Evolutionary conservation across 2,797 vertebrate species (phyloP).

Genomic region (Sus cebifrons): DNA sequence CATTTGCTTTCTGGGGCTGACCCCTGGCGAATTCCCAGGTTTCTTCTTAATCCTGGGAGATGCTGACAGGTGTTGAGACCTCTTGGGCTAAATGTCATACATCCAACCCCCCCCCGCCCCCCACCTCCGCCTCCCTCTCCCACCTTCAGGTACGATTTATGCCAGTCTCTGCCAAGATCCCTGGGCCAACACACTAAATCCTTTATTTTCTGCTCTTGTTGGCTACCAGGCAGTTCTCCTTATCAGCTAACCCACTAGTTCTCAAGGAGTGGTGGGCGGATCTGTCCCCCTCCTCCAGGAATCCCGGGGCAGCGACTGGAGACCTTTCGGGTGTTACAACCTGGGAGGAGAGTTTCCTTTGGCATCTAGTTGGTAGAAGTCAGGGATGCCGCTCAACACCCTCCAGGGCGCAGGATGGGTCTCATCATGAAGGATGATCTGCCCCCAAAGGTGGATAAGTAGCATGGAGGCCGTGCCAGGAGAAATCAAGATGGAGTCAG

Average conservation of each 20-base stretch:
- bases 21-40: not conserved
- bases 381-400: rapidly evolving
- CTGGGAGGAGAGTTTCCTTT: not conserved
- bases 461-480: not conserved
- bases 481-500: not conserved
- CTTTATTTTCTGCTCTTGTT: not conserved
- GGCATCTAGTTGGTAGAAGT: not conserved
- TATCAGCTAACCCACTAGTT: too few relatives aligned
- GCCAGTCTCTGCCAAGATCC: not conserved
- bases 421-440: rapidly evolving
- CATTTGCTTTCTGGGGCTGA: not conserved
- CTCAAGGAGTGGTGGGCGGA: not conserved
- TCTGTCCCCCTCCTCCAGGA: not conserved
- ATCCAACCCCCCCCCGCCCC: too few relatives aligned
- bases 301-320: not conserved
- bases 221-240: not conserved
- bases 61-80: not conserved
- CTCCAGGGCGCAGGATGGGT: rapidly evolving
- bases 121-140: not conserved
- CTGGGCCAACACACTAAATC: too few relatives aligned
- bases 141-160: not conserved
- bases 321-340: not conserved
- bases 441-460: not conserved
- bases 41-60: not conserved
- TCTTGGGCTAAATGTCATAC: not conserved